Base-by-base conservation (phyloP, 2,113 vertebrate genomes). In the Pongo pygmaeus region DNA sequence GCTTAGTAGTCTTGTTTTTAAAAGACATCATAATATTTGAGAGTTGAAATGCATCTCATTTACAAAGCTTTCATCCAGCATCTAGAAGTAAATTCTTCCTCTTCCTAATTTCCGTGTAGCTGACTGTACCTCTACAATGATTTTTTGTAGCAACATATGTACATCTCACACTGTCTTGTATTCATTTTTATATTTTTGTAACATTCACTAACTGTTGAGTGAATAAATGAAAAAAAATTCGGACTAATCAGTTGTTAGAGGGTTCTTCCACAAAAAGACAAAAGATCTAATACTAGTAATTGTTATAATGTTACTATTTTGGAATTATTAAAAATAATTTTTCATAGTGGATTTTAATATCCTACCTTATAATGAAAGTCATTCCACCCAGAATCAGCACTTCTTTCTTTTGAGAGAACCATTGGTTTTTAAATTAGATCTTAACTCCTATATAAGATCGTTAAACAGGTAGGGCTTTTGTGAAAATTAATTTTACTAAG, bases 311-410 rank as follows among this genome's bases (percentile, higher is more conserved):
- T 96, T 20, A 50, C 18, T 67, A 25, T 92, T 74, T 57, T 55
- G 10, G 50, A n/a, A 43, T 80, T 86, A 61, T 80, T 95, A 27
- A 89, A 72, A 86, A 72, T 95, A 89, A 43, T 35, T 93, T 95
- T 94, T 97, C 67, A 80, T 84, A 43, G 70, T 90, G 77, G 38
- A 48, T 89, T 97, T 94, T 94, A 7, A 86, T 70, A 74, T 55
- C 11, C 5, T 94, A n/a, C 8, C 35, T 85, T 78, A 57, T 74
- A 85, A 96, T 74, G 25, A 79, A 92, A 95, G 52, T 25, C 3
- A 55, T 83, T 74, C 13, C 30, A 61, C 27, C 27, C 61, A 14
- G 61, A 64, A 30, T 30, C 27, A 14, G 27, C 30, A 32, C 12
- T 64, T 64, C 30, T 64, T 30, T 32, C 61, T 14, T 64, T 40